phyloP scores from a whole-genome alignment of 30 jellyfish, hydroid and myxozoan genomes.

The Pseudorhiza aurosa region DNA sequence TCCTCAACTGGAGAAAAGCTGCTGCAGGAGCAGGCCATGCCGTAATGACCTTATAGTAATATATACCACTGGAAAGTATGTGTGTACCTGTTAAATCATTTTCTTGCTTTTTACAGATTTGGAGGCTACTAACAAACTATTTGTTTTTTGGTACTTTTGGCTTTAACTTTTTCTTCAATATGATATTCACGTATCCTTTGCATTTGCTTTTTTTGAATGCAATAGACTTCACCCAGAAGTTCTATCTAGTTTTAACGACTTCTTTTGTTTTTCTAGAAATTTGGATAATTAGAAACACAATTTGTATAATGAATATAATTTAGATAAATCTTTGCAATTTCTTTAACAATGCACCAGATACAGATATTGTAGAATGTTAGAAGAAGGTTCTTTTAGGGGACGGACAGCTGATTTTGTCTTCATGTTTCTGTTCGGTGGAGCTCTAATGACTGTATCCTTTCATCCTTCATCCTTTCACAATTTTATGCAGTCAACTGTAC shows the following conservation, averaged over 20 bases:
- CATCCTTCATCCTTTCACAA: no score
- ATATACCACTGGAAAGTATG: no score
- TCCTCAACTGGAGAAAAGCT: no score
- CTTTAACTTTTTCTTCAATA: conserved; percentile 85
- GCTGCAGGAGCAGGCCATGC: no score
- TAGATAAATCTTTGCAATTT: background rate
- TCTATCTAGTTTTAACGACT: no score
- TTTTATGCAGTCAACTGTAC: no score
- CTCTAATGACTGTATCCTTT: conserved; percentile 92
- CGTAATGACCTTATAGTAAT: no score
- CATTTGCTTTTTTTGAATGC: no score
- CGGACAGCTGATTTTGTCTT: conserved; percentile 91
- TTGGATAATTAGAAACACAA: no score
- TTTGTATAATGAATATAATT: no score
- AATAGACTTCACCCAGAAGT: no score
- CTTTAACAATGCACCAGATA: conserved; percentile 58
- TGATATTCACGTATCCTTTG: conserved; percentile 97
- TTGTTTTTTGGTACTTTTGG: conserved; percentile 98
- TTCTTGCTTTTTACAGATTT: conserved; percentile 65
- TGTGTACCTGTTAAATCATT: background rate
- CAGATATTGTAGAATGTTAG: conserved; percentile 95
- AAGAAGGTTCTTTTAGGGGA: conserved; percentile 96
- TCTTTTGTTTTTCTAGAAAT: background rate
- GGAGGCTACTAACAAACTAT: conserved; percentile 91
- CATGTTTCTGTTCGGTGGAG: conserved; percentile 93